These are phyloP conservation scores for Thinocorus orbignyianus DNA, from an alignment of 2,113 vertebrate genomes.

Conservation along the genomic window DNA sequence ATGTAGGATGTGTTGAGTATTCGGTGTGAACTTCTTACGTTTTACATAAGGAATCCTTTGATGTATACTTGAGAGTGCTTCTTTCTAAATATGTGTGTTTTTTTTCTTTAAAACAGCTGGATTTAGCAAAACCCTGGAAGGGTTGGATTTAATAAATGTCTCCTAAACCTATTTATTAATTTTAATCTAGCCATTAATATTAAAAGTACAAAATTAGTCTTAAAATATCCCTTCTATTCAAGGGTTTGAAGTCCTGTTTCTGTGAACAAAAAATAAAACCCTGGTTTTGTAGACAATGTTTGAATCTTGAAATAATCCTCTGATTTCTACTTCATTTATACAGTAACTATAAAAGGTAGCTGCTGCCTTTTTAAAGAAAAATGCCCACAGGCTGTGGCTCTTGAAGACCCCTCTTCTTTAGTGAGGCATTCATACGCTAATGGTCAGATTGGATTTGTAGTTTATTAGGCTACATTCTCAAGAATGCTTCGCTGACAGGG, in stretches of 20 bases:
- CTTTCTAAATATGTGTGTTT: neutral
- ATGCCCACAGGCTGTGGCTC: neutral
- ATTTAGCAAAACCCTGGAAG: neutral
- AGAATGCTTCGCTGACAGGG: neutral
- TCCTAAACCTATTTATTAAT: neutral
- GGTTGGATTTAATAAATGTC: neutral
- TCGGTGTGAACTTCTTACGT: neutral
- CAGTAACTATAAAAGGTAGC: neutral
- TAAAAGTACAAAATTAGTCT: neutral
- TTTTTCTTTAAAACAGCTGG: neutral
- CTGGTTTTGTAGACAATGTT: neutral
- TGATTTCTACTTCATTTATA: neutral
- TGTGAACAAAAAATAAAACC: neutral
- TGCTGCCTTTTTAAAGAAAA: neutral
- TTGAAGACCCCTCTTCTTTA: neutral
- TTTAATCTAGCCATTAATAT: neutral
- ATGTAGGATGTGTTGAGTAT: neutral
- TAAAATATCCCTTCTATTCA: neutral
- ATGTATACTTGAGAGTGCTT: neutral
- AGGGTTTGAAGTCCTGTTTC: neutral
- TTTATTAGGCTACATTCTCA: neutral
- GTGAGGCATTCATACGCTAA: neutral
- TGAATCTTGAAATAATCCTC: slow-evolving; percentile 2
- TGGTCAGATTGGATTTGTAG: neutral
- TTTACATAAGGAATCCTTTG: neutral